Percentiles rank a stretch among this genome's conserved stretches.
Evolutionary conservation across 2,888 invertebrate species (phyloP).

Genomic region (Caenorhabditis sp.): DNA sequence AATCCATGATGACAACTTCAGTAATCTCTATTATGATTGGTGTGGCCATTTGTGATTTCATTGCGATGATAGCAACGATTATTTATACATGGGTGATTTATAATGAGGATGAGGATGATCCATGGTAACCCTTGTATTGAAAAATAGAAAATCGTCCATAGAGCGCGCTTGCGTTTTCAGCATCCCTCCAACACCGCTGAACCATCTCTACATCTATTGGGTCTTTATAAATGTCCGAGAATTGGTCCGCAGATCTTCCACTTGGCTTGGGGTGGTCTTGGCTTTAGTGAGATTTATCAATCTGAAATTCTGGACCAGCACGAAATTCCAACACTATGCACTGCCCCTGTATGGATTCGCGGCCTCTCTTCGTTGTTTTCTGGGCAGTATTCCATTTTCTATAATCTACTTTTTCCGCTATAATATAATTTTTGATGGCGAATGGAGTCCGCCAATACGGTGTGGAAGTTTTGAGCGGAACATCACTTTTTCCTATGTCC

Average conservation of each 20-base stretch:
- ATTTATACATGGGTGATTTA: conserved; percentile 7
- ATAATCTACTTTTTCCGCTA: conserved; percentile 24
- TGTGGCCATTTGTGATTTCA: conserved; percentile 5
- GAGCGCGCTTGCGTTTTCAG: background rate
- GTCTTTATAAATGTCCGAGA: conserved; percentile 13
- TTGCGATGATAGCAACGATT: conserved; percentile 21
- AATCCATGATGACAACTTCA: conserved; percentile 19
- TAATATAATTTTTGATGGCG: conserved; percentile 1
- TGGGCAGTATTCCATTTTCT: conserved; percentile 6
- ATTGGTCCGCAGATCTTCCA: conserved; percentile 16
- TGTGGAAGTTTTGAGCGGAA: background rate
- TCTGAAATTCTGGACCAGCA: conserved; percentile 6
- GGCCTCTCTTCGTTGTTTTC: background rate
- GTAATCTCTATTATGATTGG: conserved; percentile 25
- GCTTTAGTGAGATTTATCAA: conserved; percentile 20
- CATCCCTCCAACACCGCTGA: background rate
- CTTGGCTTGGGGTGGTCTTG: conserved; percentile 22
- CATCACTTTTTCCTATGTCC: background rate
- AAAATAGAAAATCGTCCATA: no score
- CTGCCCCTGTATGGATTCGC: background rate
- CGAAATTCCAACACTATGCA: background rate
- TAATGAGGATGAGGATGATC: conserved; percentile 8
- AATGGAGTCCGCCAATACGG: background rate
- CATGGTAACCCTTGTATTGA: conserved; percentile 6
- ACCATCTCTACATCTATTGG: conserved; percentile 11